Base-by-base conservation (phyloP, 2,888 invertebrate species). In the Cantharis flavilabris region DNA sequence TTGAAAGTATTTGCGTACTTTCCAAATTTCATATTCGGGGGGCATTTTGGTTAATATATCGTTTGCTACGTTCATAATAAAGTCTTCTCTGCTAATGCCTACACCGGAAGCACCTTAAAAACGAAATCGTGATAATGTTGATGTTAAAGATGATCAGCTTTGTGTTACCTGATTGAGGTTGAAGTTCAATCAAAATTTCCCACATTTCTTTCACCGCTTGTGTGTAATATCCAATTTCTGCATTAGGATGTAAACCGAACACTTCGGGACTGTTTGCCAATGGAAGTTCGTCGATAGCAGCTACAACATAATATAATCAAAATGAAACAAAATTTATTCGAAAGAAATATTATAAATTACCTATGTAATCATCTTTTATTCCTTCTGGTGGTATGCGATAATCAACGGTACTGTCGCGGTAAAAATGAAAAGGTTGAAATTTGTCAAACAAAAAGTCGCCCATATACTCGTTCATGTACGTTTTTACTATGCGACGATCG, bases 381-480 rank as follows among this genome's bases (percentile, higher is more conserved):
- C 92, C 91, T 79, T 92, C 91, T 0, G 90, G 90, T 13, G 97
- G 97, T 80, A 98, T 92, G 70, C 91, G 89, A 87, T 97, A 98
- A 86, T 96, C 94, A 2, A 94, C 94, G 11, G 89, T 87, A 1
- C 91, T 89, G 86, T 96, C 95, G 70, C 89, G 89, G 87, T 95
- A 97, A 89, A 98, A 97, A 88, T 96, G 96, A 89, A 97, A 98
- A 0, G 96, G 96, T 87, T 97, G 96, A 88, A 96, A 97, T 75
- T 93, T 92, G 86, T 97, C 97, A 87, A 98, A 97, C 71, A 98
- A 90, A 87, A 97, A 98, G 86, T 98, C 97, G 0, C 97, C 98
- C 91, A 98, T 94, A 86, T 97, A 98, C 88, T 98, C 97, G 86
- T 97, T 93, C 95, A 97, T 96, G 88, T 97, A 98, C 0, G 94